phyloP scores from a whole-genome alignment of 2,797 vertebrate species.

The Craterocephalus amniculus region DNA sequence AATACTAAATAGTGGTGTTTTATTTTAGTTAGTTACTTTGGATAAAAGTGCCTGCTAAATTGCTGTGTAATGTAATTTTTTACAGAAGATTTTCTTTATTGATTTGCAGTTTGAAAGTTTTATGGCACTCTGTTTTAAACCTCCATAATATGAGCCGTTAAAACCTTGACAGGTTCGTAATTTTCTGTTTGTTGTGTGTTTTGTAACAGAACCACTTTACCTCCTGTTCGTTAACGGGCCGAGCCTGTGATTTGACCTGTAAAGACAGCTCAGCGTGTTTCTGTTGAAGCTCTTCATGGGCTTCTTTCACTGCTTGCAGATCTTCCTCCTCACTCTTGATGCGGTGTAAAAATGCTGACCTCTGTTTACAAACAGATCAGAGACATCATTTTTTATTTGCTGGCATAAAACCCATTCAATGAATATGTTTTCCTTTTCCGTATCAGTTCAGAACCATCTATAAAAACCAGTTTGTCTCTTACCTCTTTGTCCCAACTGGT shows the following conservation, averaged over 20 bases:
- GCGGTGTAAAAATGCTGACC: slow-evolving; percentile 71
- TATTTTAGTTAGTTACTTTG: too few species aligned
- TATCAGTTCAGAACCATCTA: background rate
- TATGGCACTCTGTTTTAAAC: background rate
- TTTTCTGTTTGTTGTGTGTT: too few species aligned
- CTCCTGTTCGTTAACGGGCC: slow-evolving; percentile 66
- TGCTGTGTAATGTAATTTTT: too few species aligned
- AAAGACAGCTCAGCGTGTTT: slow-evolving; percentile 59
- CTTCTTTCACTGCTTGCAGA: slow-evolving; percentile 74
- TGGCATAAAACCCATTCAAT: background rate
- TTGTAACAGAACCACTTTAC: slow-evolving; percentile 45
- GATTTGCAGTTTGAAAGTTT: background rate
- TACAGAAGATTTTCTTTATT: background rate
- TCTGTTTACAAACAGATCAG: slow-evolving; percentile 68
- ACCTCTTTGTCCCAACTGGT: slow-evolving; percentile 88
- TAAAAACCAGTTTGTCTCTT: slow-evolving; percentile 29
- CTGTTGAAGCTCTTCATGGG: slow-evolving; percentile 71
- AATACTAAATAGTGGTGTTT: background rate
- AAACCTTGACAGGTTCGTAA: background rate
- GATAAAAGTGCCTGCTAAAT: too few species aligned
- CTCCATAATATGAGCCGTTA: background rate
- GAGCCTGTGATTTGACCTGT: slow-evolving; percentile 54
- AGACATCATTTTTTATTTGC: background rate
- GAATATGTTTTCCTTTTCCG: background rate
- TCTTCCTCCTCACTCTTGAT: slow-evolving; percentile 73